phyloP scores from a whole-genome alignment of 1,140 invertebrate genomes.

The Trichogramma pretiosum region DNA sequence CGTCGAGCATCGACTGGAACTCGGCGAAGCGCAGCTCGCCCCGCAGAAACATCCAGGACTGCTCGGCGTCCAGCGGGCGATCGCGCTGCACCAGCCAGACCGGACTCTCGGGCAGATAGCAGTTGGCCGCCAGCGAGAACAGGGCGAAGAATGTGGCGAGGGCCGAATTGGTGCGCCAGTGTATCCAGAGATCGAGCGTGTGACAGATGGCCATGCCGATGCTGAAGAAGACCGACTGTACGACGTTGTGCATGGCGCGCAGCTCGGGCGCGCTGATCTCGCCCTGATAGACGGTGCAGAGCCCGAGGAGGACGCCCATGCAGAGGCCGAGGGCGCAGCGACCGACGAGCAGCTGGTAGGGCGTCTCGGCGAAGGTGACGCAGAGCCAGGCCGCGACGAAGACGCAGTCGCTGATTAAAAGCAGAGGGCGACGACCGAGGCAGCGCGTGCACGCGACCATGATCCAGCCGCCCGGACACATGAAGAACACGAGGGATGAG shows the following conservation, averaged over 20 bases:
- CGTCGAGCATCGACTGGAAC: conserved; percentile 9
- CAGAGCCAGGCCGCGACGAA: conserved; percentile 60
- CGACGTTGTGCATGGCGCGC: conserved; percentile 50
- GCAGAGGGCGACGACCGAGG: conserved; percentile 55
- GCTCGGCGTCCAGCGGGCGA: conserved; percentile 42
- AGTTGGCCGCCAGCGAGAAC: conserved; percentile 30
- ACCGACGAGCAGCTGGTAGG: conserved; percentile 51
- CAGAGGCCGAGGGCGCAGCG: conserved; percentile 58
- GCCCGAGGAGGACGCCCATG: conserved; percentile 45
- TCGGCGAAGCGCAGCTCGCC: conserved; percentile 19
- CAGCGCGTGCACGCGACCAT: conserved; percentile 56
- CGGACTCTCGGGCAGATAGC: conserved; percentile 61
- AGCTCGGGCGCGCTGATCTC: conserved; percentile 51
- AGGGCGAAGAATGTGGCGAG: conserved; percentile 46
- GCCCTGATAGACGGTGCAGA: conserved; percentile 43
- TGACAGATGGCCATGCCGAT: conserved; percentile 50
- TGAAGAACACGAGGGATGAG: conserved; percentile 51
- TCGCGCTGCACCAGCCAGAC: conserved; percentile 56
- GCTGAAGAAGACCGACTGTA: conserved; percentile 47
- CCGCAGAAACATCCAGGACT: conserved; percentile 36
- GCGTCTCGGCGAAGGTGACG: conserved; percentile 46
- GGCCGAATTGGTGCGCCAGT: conserved; percentile 51
- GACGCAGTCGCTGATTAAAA: conserved; percentile 52
- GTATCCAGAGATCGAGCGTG: conserved; percentile 50
- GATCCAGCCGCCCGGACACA: conserved; percentile 52